Evolutionary conservation across 2,113 vertebrate species (phyloP).

Genomic region (Pandion haliaetus): DNA sequence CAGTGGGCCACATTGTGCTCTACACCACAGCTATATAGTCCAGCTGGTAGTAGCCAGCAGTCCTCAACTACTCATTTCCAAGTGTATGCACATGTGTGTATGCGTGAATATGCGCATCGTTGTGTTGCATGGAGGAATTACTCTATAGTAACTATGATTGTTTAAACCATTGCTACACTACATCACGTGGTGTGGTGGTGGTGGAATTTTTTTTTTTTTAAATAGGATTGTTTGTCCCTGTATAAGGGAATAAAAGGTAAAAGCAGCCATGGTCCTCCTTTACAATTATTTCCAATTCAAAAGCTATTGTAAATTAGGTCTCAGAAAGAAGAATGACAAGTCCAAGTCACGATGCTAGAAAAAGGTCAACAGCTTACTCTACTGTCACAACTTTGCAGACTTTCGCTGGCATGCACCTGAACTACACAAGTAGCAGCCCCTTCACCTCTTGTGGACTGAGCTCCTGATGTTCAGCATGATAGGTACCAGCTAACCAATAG

Average conservation of each 20-base stretch:
- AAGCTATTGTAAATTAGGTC: not conserved
- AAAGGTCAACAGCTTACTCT: slow-evolving; percentile 39
- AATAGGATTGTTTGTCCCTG: not conserved
- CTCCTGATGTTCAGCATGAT: slow-evolving; percentile 52
- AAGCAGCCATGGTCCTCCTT: not conserved
- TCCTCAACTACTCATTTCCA: not conserved
- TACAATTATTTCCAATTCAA: slow-evolving; percentile 33
- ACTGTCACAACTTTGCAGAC: slow-evolving; percentile 37
- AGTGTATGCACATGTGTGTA: fast-evolving
- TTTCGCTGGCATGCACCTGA: not conserved
- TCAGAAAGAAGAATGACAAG: slow-evolving; percentile 40
- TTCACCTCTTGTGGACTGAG: slow-evolving; percentile 41
- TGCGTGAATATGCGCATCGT: fast-evolving
- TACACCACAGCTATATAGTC: not conserved
- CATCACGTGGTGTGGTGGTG: no score
- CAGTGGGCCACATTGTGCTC: not conserved
- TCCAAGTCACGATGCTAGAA: not conserved
- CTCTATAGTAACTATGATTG: not conserved
- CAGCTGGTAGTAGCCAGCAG: not conserved
- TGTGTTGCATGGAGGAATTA: not conserved
- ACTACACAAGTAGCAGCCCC: slow-evolving; percentile 34
- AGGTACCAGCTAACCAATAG: slow-evolving; percentile 37
- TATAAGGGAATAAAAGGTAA: not conserved
- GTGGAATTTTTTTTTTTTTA: not conserved
- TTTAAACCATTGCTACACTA: not conserved